These are phyloP conservation scores for Drosophila limbata DNA, from an alignment of 2,888 invertebrate species.

Conservation along the genomic window DNA sequence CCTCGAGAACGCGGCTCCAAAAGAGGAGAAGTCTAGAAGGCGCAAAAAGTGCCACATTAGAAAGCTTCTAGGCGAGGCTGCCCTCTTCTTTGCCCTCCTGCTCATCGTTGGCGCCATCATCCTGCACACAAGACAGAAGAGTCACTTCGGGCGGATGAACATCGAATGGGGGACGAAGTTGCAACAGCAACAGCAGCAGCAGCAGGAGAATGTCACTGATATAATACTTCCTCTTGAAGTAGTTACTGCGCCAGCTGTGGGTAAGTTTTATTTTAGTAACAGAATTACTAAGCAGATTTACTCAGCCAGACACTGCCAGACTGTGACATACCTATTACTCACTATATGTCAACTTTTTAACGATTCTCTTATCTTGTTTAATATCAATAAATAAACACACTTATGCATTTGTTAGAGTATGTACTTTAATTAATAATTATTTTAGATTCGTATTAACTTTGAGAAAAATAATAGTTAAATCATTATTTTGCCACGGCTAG, in stretches of 20 bases:
- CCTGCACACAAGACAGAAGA: slow-evolving; percentile 72
- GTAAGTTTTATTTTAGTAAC: slow-evolving; percentile 35
- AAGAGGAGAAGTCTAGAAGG: neutral
- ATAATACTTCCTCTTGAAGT: slow-evolving; percentile 8
- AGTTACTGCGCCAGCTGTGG: slow-evolving; percentile 32
- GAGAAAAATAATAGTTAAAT: too few species aligned
- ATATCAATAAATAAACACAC: too few species aligned
- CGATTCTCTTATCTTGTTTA: neutral
- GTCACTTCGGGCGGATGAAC: slow-evolving; percentile 72
- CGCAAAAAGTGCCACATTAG: slow-evolving; percentile 29
- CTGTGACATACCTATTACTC: neutral
- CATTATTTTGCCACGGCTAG: too few species aligned
- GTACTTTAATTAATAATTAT: too few species aligned
- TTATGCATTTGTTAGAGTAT: too few species aligned
- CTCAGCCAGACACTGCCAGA: neutral
- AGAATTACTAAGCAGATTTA: neutral
- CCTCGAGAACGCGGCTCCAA: neutral
- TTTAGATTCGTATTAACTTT: too few species aligned
- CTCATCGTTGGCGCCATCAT: slow-evolving; percentile 75
- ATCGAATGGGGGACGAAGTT: slow-evolving; percentile 14
- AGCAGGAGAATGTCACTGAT: neutral
- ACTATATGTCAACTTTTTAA: neutral
- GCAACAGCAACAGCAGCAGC: neutral
- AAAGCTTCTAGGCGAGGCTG: slow-evolving; percentile 53
- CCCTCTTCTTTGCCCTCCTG: slow-evolving; percentile 65